Base-by-base conservation (phyloP, 2,888 invertebrate species). In the Dorcus parallelipipedus region DNA sequence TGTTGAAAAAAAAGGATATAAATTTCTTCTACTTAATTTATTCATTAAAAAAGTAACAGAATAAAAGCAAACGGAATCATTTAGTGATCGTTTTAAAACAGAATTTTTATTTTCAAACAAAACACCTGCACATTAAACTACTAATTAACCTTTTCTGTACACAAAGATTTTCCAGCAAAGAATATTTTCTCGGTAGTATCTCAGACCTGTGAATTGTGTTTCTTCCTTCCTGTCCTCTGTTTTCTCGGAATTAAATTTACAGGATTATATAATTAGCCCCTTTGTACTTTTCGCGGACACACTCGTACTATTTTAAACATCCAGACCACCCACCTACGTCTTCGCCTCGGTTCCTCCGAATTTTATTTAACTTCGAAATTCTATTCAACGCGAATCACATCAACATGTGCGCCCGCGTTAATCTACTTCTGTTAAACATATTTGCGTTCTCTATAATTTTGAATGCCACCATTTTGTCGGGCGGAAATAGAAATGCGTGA, bases 401-500 rank as follows among this genome's bases (percentile, higher is more conserved):
- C 26, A 33, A 33, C 26, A 33, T 33, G 26, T 33, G 26, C 26
- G 26, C 26, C 26, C 26, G 26, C 26, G 26, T 33, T 33, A 45
- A 45, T 9, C 17, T 9, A 45, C 23, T 45, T 45, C 45, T 45
- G 20, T 10, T 45, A 45, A 49, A 38, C 48, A 49, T 33, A 38
- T 64, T 64, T 57, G 20, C 56, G 54, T 47, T 54, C 50, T 55
- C 53, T 47, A 56, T 64, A 64, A 63, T 61, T 64, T 61, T 41
- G 54, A 52, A 61, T 41, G 62, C 63, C 64, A 67, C 59, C 60
- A 64, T 67, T 61, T 61, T 60, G 60, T 59, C 63, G 60, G 56
- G 45, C 56, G 66, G 65, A 67, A 67, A 67, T 67, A 57, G 66
- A 67, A 67, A 64, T 67, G 66, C 63, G 66, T 63, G 66, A 67